phyloP scores from a whole-genome alignment of 64 coral and sea anemone genomes.

The Cladopsammia gracilis region DNA sequence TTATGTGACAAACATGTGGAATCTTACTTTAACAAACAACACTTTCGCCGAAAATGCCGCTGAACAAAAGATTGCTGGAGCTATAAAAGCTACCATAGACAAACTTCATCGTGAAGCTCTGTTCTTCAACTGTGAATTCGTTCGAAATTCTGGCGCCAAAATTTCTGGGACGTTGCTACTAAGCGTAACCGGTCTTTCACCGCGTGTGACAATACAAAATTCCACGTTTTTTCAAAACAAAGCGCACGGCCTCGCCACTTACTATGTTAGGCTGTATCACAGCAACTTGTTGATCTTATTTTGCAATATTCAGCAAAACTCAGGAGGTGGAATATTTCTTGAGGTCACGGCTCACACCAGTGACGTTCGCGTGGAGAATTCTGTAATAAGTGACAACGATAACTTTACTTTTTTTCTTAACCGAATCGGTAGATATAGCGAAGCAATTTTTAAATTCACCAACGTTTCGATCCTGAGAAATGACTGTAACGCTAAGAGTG shows the following conservation, averaged over 20 bases:
- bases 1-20: background rate
- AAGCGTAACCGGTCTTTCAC: background rate
- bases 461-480: constrained; percentile 6
- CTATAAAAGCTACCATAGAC: background rate
- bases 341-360: background rate
- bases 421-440: too few relatives aligned
- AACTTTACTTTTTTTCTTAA: background rate
- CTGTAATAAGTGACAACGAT: background rate
- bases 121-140: background rate
- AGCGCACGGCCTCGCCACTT: background rate
- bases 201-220: background rate
- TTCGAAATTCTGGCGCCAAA: too few relatives aligned
- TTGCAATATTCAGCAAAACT: constrained; percentile 5
- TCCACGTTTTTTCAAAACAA: constrained; percentile 5
- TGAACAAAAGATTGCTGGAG: background rate
- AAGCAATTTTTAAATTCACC: background rate
- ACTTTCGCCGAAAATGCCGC: background rate
- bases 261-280: background rate
- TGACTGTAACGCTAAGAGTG: background rate
- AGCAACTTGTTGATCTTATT: background rate
- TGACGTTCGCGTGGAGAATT: background rate
- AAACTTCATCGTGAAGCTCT: background rate
- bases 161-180: constrained; percentile 17
- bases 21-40: background rate
- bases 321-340: constrained; percentile 6